These are phyloP conservation scores for Eilema sororculum DNA, from an alignment of 2,888 invertebrate species.

Conservation along the genomic window DNA sequence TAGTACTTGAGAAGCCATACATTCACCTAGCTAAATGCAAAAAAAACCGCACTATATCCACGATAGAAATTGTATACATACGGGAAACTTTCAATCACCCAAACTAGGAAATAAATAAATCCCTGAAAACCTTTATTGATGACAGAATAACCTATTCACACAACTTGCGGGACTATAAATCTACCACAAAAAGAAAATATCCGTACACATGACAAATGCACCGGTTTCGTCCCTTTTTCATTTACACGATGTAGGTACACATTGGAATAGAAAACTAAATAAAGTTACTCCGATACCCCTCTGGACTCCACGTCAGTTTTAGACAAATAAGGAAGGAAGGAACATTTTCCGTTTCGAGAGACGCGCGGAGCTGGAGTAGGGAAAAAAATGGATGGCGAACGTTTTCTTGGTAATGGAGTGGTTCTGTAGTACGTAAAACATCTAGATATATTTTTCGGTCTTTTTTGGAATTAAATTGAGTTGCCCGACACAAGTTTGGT, in stretches of 20 bases:
- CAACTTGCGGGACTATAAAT: constrained; percentile 41
- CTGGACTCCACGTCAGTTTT: constrained; percentile 72
- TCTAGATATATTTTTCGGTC: constrained; percentile 26
- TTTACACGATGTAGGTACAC: constrained; percentile 69
- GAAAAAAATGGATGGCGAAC: constrained; percentile 46
- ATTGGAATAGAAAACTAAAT: constrained; percentile 75
- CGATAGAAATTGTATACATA: constrained; percentile 3
- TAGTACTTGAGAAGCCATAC: not conserved
- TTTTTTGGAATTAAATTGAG: constrained; percentile 27
- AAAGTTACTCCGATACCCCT: constrained; percentile 63
- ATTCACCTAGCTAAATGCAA: not conserved
- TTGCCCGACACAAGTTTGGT: not conserved
- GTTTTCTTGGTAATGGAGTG: constrained; percentile 48
- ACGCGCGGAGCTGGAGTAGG: constrained; percentile 47
- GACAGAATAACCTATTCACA: constrained; percentile 42
- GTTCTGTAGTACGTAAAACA: constrained; percentile 37
- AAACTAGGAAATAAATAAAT: constrained; percentile 42
- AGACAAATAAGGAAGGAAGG: constrained; percentile 79
- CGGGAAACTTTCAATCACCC: constrained; percentile 25
- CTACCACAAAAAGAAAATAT: constrained; percentile 58
- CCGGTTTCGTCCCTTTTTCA: constrained; percentile 68
- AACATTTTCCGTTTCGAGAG: constrained; percentile 66
- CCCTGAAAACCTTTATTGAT: constrained; percentile 43
- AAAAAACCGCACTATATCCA: constrained; percentile 8
- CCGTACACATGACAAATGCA: constrained; percentile 69